These are phyloP conservation scores for Campaea margaritaria DNA, from an alignment of 2,888 invertebrate species.

Conservation along the genomic window DNA sequence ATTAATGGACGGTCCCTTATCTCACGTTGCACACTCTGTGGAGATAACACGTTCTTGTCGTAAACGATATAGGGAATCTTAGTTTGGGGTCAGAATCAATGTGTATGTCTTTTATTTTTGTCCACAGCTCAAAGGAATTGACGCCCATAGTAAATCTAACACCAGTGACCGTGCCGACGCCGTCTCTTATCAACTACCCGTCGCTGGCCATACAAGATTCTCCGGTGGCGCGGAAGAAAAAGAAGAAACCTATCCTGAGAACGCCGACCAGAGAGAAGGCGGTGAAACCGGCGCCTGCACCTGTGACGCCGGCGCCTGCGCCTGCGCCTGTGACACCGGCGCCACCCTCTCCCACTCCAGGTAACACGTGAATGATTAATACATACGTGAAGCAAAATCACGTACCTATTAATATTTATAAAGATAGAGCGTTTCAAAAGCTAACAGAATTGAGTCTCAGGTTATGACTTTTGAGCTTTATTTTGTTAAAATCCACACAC, in stretches of 20 bases:
- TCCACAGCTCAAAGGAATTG: constrained; percentile 10
- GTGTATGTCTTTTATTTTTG: neutral
- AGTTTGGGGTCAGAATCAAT: too few species aligned
- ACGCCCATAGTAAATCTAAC: neutral
- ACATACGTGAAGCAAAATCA: too few species aligned
- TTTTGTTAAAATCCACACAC: too few species aligned
- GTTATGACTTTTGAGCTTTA: too few species aligned
- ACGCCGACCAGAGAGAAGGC: constrained; percentile 19
- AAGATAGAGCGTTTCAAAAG: too few species aligned
- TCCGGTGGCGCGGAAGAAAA: constrained; percentile 27
- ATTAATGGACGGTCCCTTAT: too few species aligned
- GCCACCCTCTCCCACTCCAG: constrained; percentile 33
- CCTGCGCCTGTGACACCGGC: constrained; percentile 36
- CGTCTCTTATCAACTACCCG: constrained; percentile 19
- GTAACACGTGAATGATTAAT: too few species aligned
- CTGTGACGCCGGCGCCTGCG: constrained; percentile 47
- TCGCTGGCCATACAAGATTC: constrained; percentile 33
- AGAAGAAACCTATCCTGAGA: constrained; percentile 27
- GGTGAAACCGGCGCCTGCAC: constrained; percentile 13
- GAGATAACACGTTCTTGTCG: too few species aligned
- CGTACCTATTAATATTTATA: too few species aligned
- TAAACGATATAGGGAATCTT: too few species aligned
- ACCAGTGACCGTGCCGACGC: neutral
- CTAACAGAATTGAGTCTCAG: too few species aligned
- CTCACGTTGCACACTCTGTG: too few species aligned